A percentile compares a stretch with the other conserved stretches of the same genome.
Evolutionary conservation across 2,797 vertebrate genomes (phyloP).

Genomic region (Parotocinclus haroldoi): DNA sequence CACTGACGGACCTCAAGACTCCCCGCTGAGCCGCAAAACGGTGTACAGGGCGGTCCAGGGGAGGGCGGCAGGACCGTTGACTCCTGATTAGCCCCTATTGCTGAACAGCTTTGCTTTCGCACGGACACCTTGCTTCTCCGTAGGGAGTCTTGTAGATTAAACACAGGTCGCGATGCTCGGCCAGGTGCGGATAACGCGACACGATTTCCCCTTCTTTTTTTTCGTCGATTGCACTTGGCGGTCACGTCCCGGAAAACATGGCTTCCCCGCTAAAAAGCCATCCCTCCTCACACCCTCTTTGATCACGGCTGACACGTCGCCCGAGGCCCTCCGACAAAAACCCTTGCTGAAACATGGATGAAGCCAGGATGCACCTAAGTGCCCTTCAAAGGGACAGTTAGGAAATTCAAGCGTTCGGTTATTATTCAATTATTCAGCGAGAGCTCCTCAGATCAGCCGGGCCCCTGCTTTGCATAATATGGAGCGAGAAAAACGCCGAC

Average conservation of each 20-base stretch:
- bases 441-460: conserved; percentile 2
- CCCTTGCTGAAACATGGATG: conserved; percentile 73
- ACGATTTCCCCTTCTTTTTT: no score
- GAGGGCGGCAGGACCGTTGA: conserved; percentile 10
- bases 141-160: conserved; percentile 48
- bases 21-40: no score
- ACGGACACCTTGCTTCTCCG: conserved; percentile 37
- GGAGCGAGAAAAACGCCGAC: no score
- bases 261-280: neutral
- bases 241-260: no score
- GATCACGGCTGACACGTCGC: conserved; percentile 38
- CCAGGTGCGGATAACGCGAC: conserved; percentile 22
- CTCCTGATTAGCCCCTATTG: conserved; percentile 34
- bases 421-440: conserved; percentile 39
- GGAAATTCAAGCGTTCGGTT: conserved; percentile 34
- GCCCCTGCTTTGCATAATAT: neutral
- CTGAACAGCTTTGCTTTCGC: conserved; percentile 27
- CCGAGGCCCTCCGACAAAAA: conserved; percentile 64
- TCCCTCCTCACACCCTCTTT: neutral
- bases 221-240: no score
- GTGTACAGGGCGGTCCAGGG: conserved; percentile 6
- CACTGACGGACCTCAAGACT: no score
- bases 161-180: conserved; percentile 49
- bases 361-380: conserved; percentile 53
- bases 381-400: conserved; percentile 39